Percentiles rank a stretch among this genome's conserved stretches.
Evolutionary conservation across 2,797 vertebrate genomes (phyloP).

Genomic region (Leucoraja ocellata): DNA sequence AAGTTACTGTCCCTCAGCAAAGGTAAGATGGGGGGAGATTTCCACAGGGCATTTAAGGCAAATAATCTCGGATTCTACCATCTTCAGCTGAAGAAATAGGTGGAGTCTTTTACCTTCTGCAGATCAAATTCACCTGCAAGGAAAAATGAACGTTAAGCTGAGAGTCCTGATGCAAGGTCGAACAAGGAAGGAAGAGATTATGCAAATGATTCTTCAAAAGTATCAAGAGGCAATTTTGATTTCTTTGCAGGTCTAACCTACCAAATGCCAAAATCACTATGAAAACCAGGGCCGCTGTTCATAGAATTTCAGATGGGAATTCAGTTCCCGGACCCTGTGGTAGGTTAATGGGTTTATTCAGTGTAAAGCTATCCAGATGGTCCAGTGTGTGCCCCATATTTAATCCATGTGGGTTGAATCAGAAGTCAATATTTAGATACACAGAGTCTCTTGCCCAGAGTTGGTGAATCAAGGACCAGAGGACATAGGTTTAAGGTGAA

Average conservation of each 20-base stretch:
- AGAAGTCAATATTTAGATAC: too few relatives aligned
- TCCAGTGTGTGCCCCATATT: not conserved
- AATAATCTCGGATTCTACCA: not conserved
- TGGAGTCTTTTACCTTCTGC: conserved; percentile 74
- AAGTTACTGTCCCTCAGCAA: not conserved
- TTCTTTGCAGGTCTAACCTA: not conserved
- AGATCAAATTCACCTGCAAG: conserved; percentile 77
- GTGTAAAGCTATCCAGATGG: not conserved
- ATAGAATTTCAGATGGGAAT: not conserved
- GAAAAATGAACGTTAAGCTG: conserved; percentile 37
- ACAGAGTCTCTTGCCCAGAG: too few relatives aligned
- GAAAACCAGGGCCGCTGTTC: too few relatives aligned
- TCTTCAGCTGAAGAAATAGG: conserved; percentile 92
- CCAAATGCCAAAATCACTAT: too few relatives aligned
- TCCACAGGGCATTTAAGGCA: not conserved
- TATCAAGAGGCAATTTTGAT: not conserved
- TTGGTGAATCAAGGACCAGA: too few relatives aligned
- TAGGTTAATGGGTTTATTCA: not conserved
- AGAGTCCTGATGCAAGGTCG: not conserved
- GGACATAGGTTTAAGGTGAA: too few relatives aligned
- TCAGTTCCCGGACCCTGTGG: not conserved
- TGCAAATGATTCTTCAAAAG: not conserved
- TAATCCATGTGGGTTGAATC: not conserved
- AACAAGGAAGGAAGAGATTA: not conserved
- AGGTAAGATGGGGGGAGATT: not conserved